phyloP scores from a whole-genome alignment of 2,888 invertebrate species.

The Embidobia sp. region DNA sequence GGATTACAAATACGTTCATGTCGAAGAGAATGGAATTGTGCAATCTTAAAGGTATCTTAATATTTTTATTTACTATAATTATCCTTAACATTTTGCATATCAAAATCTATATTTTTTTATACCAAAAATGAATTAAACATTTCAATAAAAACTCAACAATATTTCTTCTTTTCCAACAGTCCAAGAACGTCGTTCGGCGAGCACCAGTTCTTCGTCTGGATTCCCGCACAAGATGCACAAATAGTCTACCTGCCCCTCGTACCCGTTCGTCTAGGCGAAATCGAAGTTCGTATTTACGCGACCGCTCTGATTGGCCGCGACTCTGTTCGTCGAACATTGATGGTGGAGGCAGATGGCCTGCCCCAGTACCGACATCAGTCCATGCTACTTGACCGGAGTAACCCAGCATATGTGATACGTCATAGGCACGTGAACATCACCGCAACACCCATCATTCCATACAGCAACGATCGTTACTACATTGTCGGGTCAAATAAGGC shows the following conservation, averaged over 20 bases:
- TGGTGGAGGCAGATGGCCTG: constrained; percentile 94
- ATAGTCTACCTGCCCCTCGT: constrained; percentile 96
- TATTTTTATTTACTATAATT: too few relatives aligned
- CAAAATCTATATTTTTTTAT: too few relatives aligned
- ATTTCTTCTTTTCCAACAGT: too few relatives aligned
- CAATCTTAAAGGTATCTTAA: constrained; percentile 90
- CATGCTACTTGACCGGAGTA: constrained; percentile 94
- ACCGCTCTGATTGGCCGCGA: constrained; percentile 89
- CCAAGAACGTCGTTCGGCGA: constrained; percentile 95
- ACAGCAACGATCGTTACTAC: constrained; percentile 94
- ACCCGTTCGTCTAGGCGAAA: constrained; percentile 89
- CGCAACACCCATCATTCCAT: constrained; percentile 95
- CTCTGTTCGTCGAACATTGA: constrained; percentile 85
- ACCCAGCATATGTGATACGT: constrained; percentile 94
- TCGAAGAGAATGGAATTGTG: constrained; percentile 92
- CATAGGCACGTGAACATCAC: constrained; percentile 98
- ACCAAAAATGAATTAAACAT: too few relatives aligned
- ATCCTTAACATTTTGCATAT: too few relatives aligned
- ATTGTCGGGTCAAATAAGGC: constrained; percentile 96
- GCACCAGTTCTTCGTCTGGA: constrained; percentile 96
- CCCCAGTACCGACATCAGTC: constrained; percentile 96
- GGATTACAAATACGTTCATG: constrained; percentile 95
- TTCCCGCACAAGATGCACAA: constrained; percentile 89
- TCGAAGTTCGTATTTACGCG: constrained; percentile 89
- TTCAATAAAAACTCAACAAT: too few relatives aligned